phyloP scores from a whole-genome alignment of 35 echinoderm and acorn worm genomes.

The Chiridota heheva region DNA sequence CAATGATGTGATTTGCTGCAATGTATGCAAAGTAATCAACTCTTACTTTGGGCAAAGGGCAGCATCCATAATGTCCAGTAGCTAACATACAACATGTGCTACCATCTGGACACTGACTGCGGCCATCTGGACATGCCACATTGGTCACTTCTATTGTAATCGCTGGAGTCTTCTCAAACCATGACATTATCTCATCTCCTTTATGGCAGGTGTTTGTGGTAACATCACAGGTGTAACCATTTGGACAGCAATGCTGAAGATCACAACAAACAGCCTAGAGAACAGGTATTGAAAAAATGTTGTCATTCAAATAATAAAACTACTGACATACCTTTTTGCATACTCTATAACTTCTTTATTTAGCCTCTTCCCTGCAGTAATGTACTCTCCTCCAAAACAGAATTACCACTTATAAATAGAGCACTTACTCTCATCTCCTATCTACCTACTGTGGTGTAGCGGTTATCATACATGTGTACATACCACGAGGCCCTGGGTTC shows the following conservation, averaged over 20 bases:
- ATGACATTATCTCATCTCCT: neutral
- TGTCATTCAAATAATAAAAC: no score
- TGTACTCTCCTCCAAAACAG: no score
- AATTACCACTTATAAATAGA: no score
- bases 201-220: neutral
- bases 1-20: no score
- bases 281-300: no score
- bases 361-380: no score
- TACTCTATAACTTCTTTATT: no score
- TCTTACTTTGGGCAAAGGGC: conserved; percentile 40
- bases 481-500: no score
- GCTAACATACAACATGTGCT: conserved; percentile 64
- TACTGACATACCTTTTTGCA: no score
- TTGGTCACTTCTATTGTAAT: neutral
- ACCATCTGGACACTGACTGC: conserved; percentile 43
- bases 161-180: conserved; percentile 24
- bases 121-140: conserved; percentile 57
- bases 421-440: no score
- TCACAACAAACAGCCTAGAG: conserved; percentile 48
- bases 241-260: conserved; percentile 44
- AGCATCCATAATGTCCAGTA: conserved; percentile 59
- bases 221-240: conserved; percentile 41
- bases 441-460: no score
- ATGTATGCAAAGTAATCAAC: neutral
- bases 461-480: no score